Percentiles rank a stretch among this genome's conserved stretches.
Evolutionary conservation across 2,113 vertebrate species (phyloP).

Genomic region (Malurus alboscapulatus): DNA sequence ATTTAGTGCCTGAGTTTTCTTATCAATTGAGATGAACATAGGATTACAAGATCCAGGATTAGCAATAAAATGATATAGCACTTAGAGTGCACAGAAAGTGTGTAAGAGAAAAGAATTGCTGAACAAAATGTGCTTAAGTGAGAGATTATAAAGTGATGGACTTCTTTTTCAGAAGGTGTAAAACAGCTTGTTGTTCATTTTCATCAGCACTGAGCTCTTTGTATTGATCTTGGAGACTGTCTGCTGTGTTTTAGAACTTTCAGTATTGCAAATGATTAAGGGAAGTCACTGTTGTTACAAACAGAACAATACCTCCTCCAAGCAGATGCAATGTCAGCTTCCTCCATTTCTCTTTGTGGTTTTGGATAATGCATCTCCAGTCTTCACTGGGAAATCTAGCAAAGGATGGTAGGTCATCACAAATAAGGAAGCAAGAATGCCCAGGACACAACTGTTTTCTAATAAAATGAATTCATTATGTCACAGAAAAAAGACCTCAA

Average conservation of each 20-base stretch:
- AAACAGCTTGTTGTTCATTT: not conserved
- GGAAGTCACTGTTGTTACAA: not conserved
- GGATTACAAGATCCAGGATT: not conserved
- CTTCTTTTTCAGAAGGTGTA: not conserved
- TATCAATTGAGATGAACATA: not conserved
- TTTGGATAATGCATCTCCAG: not conserved
- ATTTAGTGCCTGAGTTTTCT: not conserved
- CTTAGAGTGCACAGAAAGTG: not conserved
- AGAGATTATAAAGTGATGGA: not conserved
- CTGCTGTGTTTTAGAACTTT: not conserved
- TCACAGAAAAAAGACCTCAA: not conserved
- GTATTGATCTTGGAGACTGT: not conserved
- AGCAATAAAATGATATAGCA: not conserved
- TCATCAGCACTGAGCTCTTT: not conserved
- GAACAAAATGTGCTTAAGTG: not conserved
- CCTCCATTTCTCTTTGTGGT: not conserved
- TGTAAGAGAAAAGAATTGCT: not conserved
- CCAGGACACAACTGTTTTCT: not conserved
- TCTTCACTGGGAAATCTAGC: not conserved
- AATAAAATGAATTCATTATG: not conserved
- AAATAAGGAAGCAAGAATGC: not conserved
- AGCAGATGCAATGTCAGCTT: not conserved
- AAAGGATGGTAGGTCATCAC: not conserved
- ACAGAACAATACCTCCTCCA: not conserved
- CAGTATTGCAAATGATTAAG: not conserved